phyloP scores from a whole-genome alignment of 2,888 invertebrate genomes.

The Cylloceria caligata region DNA sequence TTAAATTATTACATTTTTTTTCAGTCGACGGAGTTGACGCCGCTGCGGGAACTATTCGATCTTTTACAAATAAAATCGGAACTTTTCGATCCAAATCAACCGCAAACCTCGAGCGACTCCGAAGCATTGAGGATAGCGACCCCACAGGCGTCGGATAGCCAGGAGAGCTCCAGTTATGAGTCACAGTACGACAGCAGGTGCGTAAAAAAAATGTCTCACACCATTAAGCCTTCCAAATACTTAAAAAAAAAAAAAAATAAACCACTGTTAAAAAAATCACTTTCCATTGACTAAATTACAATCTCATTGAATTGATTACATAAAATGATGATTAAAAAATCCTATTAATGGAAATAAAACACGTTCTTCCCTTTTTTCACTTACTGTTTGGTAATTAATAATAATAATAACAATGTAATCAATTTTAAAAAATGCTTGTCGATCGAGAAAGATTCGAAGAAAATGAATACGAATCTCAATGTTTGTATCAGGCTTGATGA shows the following conservation, averaged over 20 bases:
- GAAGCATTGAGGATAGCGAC: constrained; percentile 83
- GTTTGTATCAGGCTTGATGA: not conserved
- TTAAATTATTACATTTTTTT: not conserved
- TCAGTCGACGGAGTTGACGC: constrained; percentile 92
- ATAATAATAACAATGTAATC: not conserved
- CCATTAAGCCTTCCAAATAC: not conserved
- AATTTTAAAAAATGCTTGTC: not conserved
- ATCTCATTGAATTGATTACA: not conserved
- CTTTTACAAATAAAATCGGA: constrained; percentile 94
- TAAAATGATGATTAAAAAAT: not conserved
- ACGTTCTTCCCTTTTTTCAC: too few species aligned
- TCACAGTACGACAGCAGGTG: constrained; percentile 83
- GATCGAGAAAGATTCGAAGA: not conserved
- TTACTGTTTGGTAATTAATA: too few species aligned
- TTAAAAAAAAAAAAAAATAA: not conserved
- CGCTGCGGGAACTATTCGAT: constrained; percentile 93
- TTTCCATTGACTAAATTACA: not conserved
- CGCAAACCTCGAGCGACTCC: constrained; percentile 81
- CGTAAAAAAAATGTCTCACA: constrained; percentile 21
- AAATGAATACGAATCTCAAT: not conserved
- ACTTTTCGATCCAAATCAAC: constrained; percentile 83
- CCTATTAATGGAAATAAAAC: too few species aligned
- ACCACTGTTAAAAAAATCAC: not conserved
- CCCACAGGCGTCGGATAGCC: constrained; percentile 83
- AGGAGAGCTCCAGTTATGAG: constrained; percentile 84